Conservation (phyloP, 2,113 vertebrate species). For the Salminus brasiliensis region DNA sequence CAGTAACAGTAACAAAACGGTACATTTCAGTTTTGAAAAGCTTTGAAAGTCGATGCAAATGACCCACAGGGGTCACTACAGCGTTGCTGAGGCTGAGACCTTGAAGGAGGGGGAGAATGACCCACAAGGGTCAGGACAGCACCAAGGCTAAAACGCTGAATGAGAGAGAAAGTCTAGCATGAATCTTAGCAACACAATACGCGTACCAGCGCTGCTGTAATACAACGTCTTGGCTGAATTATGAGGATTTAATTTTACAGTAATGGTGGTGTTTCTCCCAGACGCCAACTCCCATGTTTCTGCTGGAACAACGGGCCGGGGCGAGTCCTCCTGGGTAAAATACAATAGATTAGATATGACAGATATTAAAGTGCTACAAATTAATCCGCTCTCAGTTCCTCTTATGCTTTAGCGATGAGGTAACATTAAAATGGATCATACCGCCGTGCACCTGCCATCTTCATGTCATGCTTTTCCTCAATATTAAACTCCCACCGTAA, state of each 20-base stretch:
- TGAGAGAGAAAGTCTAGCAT: too few relatives aligned
- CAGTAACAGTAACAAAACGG: too few relatives aligned
- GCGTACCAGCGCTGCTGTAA: background rate
- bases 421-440: background rate
- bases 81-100: too few relatives aligned
- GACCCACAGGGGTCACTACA: too few relatives aligned
- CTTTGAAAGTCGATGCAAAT: too few relatives aligned
- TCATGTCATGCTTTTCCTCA: background rate
- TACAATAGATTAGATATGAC: background rate
- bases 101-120: too few relatives aligned
- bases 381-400: background rate
- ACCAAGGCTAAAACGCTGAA: too few relatives aligned
- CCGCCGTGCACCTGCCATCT: background rate
- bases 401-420: background rate
- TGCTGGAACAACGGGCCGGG: background rate
- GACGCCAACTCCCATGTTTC: background rate
- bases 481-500: background rate
- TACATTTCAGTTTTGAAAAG: too few relatives aligned
- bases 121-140: too few relatives aligned
- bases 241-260: background rate
- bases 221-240: background rate
- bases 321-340: background rate
- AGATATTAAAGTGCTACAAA: background rate
- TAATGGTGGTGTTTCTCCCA: background rate
- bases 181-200: too few relatives aligned